Evolutionary conservation across 1,140 invertebrate genomes (phyloP).

Genomic region (Brachionus paranguensis): DNA sequence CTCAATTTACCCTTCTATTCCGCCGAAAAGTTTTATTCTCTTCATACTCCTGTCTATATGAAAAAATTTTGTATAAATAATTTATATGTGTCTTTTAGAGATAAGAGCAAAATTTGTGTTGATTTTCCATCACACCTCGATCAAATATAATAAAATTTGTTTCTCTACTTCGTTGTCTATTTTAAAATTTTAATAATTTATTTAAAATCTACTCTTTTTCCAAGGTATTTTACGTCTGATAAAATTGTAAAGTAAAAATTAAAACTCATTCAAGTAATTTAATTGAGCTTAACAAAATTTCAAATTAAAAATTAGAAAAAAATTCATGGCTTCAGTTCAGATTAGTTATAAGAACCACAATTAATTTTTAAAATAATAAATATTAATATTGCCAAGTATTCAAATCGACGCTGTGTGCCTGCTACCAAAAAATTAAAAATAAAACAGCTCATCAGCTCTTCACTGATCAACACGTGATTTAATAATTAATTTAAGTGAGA

Average conservation of each 20-base stretch:
- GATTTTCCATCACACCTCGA: not conserved
- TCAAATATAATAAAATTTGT: not conserved
- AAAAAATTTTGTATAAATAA: not conserved
- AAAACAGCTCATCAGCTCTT: not conserved
- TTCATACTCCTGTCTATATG: not conserved
- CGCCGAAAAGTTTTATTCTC: not conserved
- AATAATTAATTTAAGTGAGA: not conserved
- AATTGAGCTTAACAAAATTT: not conserved
- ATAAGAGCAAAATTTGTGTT: not conserved
- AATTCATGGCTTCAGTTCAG: not conserved
- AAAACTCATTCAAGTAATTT: not conserved
- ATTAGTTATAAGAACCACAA: too few species aligned
- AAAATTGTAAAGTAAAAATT: not conserved
- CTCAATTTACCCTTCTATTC: not conserved
- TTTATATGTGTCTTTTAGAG: not conserved
- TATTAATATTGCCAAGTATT: not conserved
- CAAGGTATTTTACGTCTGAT: conserved; percentile 1
- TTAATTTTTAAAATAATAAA: not conserved
- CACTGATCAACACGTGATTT: not conserved
- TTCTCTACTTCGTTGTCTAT: not conserved
- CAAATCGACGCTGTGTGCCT: not conserved
- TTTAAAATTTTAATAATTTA: conserved; percentile 23
- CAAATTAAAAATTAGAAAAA: not conserved
- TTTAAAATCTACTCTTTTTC: not conserved
- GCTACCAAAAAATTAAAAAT: not conserved